Conservation (phyloP, 92 coral and sea anemone species). For the Phenganax stokvisi region DNA sequence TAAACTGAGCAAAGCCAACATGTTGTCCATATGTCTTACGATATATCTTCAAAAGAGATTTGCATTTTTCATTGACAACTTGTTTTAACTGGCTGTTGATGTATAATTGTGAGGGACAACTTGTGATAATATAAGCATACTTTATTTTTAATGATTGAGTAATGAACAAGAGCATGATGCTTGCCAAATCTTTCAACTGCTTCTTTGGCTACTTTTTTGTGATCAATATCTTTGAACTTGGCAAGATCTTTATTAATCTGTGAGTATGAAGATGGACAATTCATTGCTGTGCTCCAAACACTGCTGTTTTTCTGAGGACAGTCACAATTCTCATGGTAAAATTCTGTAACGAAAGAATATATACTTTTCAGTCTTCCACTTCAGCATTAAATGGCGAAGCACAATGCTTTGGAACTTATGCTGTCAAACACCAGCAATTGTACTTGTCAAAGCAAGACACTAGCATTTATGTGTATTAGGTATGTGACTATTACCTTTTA, state of each 20-base stretch:
- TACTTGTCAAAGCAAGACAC: no score
- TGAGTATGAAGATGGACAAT: conserved; percentile 61
- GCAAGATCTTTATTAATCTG: conserved; percentile 73
- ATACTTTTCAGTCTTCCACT: not conserved
- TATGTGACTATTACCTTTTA: conserved; percentile 55
- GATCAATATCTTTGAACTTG: conserved; percentile 64
- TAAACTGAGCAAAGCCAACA: conserved; percentile 96
- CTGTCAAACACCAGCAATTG: no score
- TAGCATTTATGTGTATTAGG: no score
- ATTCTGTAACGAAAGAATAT: conserved; percentile 31
- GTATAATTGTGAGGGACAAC: not conserved
- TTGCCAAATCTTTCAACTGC: conserved; percentile 89
- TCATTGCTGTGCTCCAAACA: conserved; percentile 63
- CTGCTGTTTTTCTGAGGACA: conserved; percentile 63
- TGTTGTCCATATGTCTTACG: conserved; percentile 90
- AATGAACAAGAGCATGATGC: conserved; percentile 88
- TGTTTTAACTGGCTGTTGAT: not conserved
- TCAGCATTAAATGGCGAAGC: not conserved
- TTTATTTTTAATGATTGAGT: conserved; percentile 80
- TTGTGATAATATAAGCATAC: conserved; percentile 34
- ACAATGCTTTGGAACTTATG: no score
- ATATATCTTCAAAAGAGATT: conserved; percentile 54
- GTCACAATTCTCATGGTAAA: conserved; percentile 87
- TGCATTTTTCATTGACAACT: not conserved
- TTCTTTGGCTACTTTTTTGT: conserved; percentile 60